Evolutionary conservation across 2,113 vertebrate species (phyloP).

Genomic region (Phoxinus phoxinus): DNA sequence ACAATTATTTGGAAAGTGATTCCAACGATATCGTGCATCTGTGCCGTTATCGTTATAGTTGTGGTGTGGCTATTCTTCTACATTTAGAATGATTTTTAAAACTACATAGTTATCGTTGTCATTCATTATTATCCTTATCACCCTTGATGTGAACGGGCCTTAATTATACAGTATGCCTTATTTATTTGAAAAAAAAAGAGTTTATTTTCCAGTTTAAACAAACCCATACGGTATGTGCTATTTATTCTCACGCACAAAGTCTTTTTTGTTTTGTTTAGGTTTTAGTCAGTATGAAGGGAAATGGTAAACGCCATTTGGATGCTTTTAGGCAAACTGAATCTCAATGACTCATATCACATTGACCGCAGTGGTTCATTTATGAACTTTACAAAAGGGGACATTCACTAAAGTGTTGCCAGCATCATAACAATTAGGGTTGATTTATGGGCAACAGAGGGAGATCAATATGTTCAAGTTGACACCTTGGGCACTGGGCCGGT

Average conservation of each 20-base stretch:
- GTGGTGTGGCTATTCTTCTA: no score
- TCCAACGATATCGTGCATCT: no score
- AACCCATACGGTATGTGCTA: no score
- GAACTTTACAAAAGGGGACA: conserved; percentile 10
- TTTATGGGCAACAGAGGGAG: conserved; percentile 47
- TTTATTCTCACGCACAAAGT: not conserved
- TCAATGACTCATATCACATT: conserved; percentile 1
- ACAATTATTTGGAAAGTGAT: no score
- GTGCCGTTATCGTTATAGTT: no score
- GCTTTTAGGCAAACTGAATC: conserved; percentile 19
- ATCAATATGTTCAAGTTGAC: conserved; percentile 49
- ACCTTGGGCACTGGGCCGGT: conserved; percentile 14
- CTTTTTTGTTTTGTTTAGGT: not conserved
- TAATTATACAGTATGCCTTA: not conserved
- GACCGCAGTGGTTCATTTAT: conserved; percentile 21
- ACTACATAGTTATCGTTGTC: no score
- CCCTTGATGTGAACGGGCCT: no score
- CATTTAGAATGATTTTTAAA: no score
- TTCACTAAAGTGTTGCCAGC: conserved; percentile 25
- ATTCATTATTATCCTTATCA: no score
- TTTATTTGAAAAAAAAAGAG: not conserved
- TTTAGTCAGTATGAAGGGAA: not conserved
- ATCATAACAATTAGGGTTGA: conserved; percentile 52
- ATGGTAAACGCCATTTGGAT: not conserved
- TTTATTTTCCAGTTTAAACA: no score